Conservation (phyloP, 2,797 vertebrate species). For the Hemitrygon akajei region DNA sequence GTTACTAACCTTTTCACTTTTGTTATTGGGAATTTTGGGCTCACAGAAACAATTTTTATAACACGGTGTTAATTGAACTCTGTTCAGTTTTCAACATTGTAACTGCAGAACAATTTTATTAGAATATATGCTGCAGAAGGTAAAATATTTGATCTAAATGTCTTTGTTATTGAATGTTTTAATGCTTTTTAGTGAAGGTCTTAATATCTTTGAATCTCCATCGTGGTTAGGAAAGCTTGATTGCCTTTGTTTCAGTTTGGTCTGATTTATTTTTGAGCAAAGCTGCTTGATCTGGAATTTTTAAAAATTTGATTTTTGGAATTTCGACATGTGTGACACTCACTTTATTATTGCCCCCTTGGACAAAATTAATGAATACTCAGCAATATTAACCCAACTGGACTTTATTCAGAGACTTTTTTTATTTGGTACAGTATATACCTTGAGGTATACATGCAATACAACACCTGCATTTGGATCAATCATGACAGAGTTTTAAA, state of each 20-base stretch:
- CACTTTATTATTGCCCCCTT: background rate
- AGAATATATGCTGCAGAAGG: slow-evolving; percentile 49
- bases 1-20: background rate
- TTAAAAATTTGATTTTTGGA: too few species aligned
- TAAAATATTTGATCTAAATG: slow-evolving; percentile 55
- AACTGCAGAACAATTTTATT: background rate
- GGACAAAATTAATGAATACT: background rate
- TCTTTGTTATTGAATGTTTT: background rate
- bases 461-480: background rate
- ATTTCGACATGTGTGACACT: background rate
- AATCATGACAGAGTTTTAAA: background rate
- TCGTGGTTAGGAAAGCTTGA: background rate
- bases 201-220: background rate
- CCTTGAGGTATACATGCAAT: background rate
- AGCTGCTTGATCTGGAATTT: background rate
- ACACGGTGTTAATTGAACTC: background rate
- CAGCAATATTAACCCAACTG: background rate
- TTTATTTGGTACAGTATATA: background rate
- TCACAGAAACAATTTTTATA: background rate
- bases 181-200: background rate
- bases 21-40: background rate
- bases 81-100: background rate
- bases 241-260: background rate
- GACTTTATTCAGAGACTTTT: background rate
- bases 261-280: background rate